Conservation (phyloP, 1,140 invertebrate genomes). For the Plectus sambesii region DNA sequence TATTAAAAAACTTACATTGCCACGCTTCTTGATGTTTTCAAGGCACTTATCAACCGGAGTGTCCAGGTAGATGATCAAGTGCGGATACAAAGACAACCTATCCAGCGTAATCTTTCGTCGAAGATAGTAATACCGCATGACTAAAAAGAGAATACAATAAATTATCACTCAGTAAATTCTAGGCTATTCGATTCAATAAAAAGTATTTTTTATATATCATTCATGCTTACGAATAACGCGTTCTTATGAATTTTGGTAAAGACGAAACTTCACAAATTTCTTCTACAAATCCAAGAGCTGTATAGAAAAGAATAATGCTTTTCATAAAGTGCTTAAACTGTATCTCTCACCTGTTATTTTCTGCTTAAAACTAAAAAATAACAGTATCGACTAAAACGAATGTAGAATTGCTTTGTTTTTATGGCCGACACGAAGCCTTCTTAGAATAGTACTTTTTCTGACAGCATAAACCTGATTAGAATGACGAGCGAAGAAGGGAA, state of each 20-base stretch:
- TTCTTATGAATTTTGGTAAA: no score
- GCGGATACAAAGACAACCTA: constrained; percentile 61
- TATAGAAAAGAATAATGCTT: neutral
- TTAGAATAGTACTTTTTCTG: no score
- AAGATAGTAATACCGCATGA: constrained; percentile 55
- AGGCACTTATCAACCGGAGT: constrained; percentile 57
- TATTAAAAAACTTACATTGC: constrained; percentile 44
- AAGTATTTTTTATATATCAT: no score
- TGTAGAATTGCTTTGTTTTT: no score
- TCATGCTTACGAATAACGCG: no score
- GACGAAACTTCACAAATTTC: no score
- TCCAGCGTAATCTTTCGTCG: constrained; percentile 54
- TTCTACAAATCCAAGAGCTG: neutral
- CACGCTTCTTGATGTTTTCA: constrained; percentile 52
- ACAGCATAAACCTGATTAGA: no score
- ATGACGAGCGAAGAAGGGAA: no score
- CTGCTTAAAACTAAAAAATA: no score
- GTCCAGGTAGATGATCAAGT: constrained; percentile 79
- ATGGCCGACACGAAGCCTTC: no score
- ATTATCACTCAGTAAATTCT: neutral
- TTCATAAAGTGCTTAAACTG: constrained; percentile 37
- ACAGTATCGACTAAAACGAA: no score
- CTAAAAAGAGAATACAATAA: constrained; percentile 32
- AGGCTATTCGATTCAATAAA: neutral
- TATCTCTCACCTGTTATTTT: no score